phyloP scores from a whole-genome alignment of 2,113 vertebrate species.

The Aegotheles bennettii region DNA sequence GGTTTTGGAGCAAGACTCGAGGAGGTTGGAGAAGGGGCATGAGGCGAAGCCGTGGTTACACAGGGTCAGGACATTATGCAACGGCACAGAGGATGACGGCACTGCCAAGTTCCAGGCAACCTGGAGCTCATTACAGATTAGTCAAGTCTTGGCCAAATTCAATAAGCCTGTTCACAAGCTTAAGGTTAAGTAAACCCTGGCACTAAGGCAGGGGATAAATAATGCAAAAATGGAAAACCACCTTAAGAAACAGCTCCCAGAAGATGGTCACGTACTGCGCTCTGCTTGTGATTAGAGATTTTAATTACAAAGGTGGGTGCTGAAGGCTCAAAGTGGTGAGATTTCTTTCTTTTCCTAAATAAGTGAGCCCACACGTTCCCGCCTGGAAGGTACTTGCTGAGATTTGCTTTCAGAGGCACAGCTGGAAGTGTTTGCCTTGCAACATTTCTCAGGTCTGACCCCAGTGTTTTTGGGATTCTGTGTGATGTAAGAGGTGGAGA shows the following conservation, averaged over 20 bases:
- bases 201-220: background rate
- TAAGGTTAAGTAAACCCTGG: slow-evolving; percentile 64
- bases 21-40: background rate
- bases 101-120: slow-evolving; percentile 65
- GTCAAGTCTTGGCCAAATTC: slow-evolving; percentile 64
- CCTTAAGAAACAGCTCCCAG: slow-evolving; percentile 28
- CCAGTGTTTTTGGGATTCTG: slow-evolving; percentile 13
- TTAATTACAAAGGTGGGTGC: slow-evolving; percentile 6
- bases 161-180: slow-evolving; percentile 64
- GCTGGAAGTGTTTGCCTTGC: slow-evolving; percentile 41
- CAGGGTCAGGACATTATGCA: slow-evolving; percentile 59
- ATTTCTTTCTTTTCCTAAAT: background rate
- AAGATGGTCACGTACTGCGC: background rate
- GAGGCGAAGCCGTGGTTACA: background rate
- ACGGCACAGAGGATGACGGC: background rate
- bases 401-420: slow-evolving; percentile 22
- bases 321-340: slow-evolving; percentile 2
- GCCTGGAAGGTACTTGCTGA: slow-evolving; percentile 21
- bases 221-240: slow-evolving; percentile 40
- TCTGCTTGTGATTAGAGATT: slow-evolving; percentile 32
- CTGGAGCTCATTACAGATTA: slow-evolving; percentile 64
- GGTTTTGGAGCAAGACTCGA: background rate
- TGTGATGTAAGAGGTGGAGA: background rate
- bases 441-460: slow-evolving; percentile 37
- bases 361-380: background rate